Evolutionary conservation across 2,888 invertebrate species (phyloP), one percentile per base, ranked within the genome.

Genomic region (Fissipunctia ypsillon): DNA sequence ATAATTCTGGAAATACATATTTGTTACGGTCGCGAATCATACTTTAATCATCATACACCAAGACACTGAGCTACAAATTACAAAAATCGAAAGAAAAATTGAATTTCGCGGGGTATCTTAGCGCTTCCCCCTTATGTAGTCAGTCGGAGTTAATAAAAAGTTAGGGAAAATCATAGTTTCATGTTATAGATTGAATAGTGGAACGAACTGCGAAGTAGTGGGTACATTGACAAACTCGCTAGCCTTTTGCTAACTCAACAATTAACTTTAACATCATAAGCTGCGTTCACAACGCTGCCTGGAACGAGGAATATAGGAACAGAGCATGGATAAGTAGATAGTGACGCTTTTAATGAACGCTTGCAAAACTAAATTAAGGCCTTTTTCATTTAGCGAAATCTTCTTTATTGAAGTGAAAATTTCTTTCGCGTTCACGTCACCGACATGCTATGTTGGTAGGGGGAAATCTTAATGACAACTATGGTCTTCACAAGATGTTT

Each of bases 181-280:
- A 28, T n/a, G 22, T 25, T 16, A 10, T 10, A 38, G 9, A 43
- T 43, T 4, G 50, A 50, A 50, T 50, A 50, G 28, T 50, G 38
- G 28, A 28, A 31, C 12, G 7, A 38, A 69, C n/a, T n/a, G n/a
- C n/a, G n/a, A n/a, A n/a, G 48, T 41, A 38, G 28, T n/a, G 48
- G 19, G 19, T n/a, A 41, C 69, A 41, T 69, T 68, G 48, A 69
- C 22, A 69, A 50, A 50, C 69, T 69, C 69, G 7, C 7, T 41
- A 41, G 28, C 9, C 14, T 69, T 67, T 60, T 41, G n/a, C 70
- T 69, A 19, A 12, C 28, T 69, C n/a, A 19, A 69, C 38, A 41
- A 38, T 50, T 38, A n/a, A 38, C 28, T 69, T 38, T 12, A 38
- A 16, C 0, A 48, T 25, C 22, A 25, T 14, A 9, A 6, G 35